Base-by-base conservation (phyloP, 2,113 vertebrate genomes). In the Bettongia penicillata region DNA sequence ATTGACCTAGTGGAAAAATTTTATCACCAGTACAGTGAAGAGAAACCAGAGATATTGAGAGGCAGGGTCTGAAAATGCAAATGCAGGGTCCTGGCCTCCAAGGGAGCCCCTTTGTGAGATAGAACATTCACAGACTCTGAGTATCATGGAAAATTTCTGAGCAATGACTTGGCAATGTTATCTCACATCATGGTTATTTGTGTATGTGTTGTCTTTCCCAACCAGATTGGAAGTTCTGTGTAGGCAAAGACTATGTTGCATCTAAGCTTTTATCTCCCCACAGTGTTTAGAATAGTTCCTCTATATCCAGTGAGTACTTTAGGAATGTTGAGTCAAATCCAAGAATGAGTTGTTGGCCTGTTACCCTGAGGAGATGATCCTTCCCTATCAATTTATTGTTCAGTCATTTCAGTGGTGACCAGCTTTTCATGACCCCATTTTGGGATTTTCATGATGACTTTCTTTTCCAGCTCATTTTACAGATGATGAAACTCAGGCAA, bases 21-120 rank as follows among this genome's bases (percentile, higher is more conserved):
- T 84, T 19, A 43, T 99, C 95, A 99, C 98, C 96, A 53, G 98
- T 97, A n/a, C 98, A 99, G 0, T 95, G 19, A 94, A 99, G 97
- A 0, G 98, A 97, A 57, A 98, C 98, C 0, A 94, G 91, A 9
- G 19, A 22, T 2, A 97, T 97, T 0, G 98, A 99, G 94, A 94
- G 92, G 89, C 98, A 99, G 92, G 97, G 93, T 91, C 98, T 99
- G 97, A 93, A 95, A 22, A 96, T 47, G 84, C 37, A 93, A 91
- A 97, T 23, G 91, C 4, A 50, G 6, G 49, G n/a, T 8, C n/a
- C 68, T 43, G 68, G 37, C 68, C 68, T 84, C 37, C 19, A 84
- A 84, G 68, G n/a, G n/a, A 51, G 9, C 12, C 8, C 0, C 9
- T 51, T 51, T 10, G 8, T 51, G 51, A 31, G 25, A 14, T 68